Conservation (phyloP, 2,888 invertebrate genomes). For the Leucophenga maculata region DNA sequence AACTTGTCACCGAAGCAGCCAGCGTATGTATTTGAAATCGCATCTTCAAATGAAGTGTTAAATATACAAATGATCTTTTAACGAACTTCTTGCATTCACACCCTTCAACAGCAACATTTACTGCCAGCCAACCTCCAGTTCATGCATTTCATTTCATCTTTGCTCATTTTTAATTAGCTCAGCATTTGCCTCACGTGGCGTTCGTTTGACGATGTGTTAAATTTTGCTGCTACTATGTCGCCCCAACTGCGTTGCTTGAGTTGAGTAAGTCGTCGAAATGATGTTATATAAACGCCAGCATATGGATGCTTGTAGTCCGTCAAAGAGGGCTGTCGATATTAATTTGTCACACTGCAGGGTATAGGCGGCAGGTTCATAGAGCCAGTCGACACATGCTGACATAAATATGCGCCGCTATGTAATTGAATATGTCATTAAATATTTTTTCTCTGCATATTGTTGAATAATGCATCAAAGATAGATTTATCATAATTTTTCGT, state of each 20-base stretch:
- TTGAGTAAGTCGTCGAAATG: not conserved
- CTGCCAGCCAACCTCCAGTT: too few species aligned
- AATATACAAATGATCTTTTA: slow-evolving; percentile 19
- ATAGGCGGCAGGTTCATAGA: slow-evolving; percentile 9
- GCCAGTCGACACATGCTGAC: slow-evolving; percentile 40
- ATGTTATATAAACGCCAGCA: too few species aligned
- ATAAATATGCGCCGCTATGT: slow-evolving; percentile 52
- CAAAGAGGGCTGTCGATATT: slow-evolving; percentile 18
- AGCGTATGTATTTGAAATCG: not conserved
- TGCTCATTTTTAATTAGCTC: slow-evolving; percentile 52
- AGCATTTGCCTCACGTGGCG: slow-evolving; percentile 50
- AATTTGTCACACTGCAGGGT: slow-evolving; percentile 17
- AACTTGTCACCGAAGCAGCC: too few species aligned
- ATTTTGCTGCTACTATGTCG: not conserved
- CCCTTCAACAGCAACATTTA: not conserved
- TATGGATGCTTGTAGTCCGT: not conserved
- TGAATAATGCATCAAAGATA: not conserved
- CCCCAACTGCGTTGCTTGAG: not conserved
- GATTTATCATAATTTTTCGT: slow-evolving; percentile 15
- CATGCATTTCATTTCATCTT: slow-evolving; percentile 2
- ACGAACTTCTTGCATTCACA: not conserved
- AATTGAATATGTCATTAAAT: slow-evolving; percentile 56
- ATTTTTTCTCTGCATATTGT: slow-evolving; percentile 24
- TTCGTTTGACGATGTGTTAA: slow-evolving; percentile 16
- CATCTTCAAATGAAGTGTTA: slow-evolving; percentile 17